Percentiles rank a stretch among this genome's conserved stretches.
Conservation (phyloP, 2,113 vertebrate species). For the Paradoxurus hermaphroditus region DNA sequence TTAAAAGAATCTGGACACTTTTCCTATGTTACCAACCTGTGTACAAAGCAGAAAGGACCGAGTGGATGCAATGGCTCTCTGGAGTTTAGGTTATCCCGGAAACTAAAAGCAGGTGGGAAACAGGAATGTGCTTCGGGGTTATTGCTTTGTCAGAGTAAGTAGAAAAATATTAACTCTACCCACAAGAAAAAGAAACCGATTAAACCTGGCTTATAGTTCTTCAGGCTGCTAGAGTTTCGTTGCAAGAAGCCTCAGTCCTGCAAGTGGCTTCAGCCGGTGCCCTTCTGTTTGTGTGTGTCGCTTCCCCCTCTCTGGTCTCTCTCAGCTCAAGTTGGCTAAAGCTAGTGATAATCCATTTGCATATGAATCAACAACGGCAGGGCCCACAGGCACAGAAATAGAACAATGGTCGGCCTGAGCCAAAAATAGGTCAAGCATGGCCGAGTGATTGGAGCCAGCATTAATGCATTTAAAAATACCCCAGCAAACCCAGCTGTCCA, state of each 20-base stretch:
- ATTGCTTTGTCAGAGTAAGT: constrained; percentile 67
- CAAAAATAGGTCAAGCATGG: constrained; percentile 99
- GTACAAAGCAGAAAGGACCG: constrained; percentile 38
- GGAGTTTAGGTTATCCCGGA: constrained; percentile 72
- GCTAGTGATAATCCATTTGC: constrained; percentile 93
- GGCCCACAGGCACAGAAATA: constrained; percentile 99
- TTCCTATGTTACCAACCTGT: constrained; percentile 65
- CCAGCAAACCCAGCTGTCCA: constrained; percentile 99
- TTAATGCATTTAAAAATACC: constrained; percentile 99
- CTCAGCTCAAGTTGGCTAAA: constrained; percentile 84
- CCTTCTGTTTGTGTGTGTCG: constrained; percentile 57
- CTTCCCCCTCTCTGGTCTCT: constrained; percentile 66
- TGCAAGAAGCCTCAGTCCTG: constrained; percentile 53
- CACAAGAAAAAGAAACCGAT: constrained; percentile 70
- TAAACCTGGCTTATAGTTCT: constrained; percentile 66
- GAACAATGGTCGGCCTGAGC: constrained; percentile 99
- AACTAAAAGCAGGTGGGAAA: constrained; percentile 83
- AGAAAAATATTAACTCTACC: constrained; percentile 69
- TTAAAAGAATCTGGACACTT: constrained; percentile 37
- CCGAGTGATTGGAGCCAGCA: constrained; percentile 97
- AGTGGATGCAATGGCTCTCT: constrained; percentile 57
- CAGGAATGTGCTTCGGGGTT: constrained; percentile 73
- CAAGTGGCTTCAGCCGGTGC: constrained; percentile 63
- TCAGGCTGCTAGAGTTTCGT: constrained; percentile 56
- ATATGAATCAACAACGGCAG: constrained; percentile 98